Evolutionary conservation across 2,888 invertebrate genomes (phyloP), one percentile per base, ranked within the genome.

Genomic region (Ennomos erosarius): DNA sequence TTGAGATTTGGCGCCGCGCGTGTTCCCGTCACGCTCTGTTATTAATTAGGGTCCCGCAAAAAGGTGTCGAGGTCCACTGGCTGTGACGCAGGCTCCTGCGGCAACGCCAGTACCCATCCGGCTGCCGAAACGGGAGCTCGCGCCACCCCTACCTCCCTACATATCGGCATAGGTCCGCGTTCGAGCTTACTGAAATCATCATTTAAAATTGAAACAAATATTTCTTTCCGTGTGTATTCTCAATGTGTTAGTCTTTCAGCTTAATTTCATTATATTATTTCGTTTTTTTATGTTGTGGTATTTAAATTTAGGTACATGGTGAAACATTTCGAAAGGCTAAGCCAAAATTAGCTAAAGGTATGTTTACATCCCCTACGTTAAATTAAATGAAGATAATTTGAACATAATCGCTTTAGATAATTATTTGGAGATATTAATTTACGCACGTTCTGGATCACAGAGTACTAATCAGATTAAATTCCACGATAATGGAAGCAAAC

Each of bases 51-150:
- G 85, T 81, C 79, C 87, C 87, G 73, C 81, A 87, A 89, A 87
- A 88, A 89, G 87, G 89, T 88, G 88, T 81, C 84, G 82, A 80
- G 87, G 85, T 87, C 86, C 88, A 82, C 80, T 70, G 75, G 79
- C 76, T 79, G 80, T 90, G 90, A 90, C 90, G 90, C 88, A 90
- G 87, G 82, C 87, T 89, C 87, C 88, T 87, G 90, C 87, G 84
- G 88, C 87, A 87, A 76, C 79, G 79, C 75, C 88, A 89, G 89
- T 89, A 79, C 79, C 81, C 82, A 81, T 79, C 81, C 82, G 79
- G 71, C 81, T 66, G 76, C 75, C 81, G 81, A 64, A 67, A 75
- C 65, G 84, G 75, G 71, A 75, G 76, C 80, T 67, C 87, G 87
- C 74, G 77, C 73, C 72, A 54, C 57, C 57, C 52, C 26, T 1